phyloP scores from a whole-genome alignment of 2,888 invertebrate genomes.

The Aphelenchoides bicaudatus region DNA sequence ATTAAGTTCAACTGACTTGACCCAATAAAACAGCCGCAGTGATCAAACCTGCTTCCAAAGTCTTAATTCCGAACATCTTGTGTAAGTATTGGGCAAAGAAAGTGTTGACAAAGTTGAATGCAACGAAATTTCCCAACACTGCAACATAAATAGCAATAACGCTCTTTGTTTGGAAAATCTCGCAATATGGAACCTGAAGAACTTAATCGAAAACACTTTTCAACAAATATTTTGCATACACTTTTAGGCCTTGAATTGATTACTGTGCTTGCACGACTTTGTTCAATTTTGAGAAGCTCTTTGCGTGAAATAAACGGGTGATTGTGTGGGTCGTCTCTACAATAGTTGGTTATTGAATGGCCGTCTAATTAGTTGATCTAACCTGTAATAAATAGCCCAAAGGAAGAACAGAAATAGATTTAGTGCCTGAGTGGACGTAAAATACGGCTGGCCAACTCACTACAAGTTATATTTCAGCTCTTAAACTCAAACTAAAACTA shows the following conservation, averaged over 20 bases:
- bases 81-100: constrained; percentile 28
- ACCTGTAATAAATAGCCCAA: constrained; percentile 7
- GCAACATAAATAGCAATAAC: constrained; percentile 25
- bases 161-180: constrained; percentile 19
- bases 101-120: constrained; percentile 30
- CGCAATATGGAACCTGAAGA: constrained; percentile 13
- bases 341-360: too few relatives aligned
- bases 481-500: not conserved
- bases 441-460: constrained; percentile 19
- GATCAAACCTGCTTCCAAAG: constrained; percentile 15
- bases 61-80: constrained; percentile 19
- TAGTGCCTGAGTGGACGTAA: constrained; percentile 15
- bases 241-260: not conserved
- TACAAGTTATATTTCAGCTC: not conserved
- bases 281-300: constrained; percentile 10
- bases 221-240: not conserved
- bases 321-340: constrained; percentile 9
- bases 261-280: not conserved
- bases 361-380: too few relatives aligned
- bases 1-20: too few relatives aligned
- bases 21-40: constrained; percentile 22
- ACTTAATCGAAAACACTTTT: not conserved
- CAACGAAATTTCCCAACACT: constrained; percentile 31
- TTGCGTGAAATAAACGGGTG: constrained; percentile 15
- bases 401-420: constrained; percentile 1